Conservation (phyloP, 2,797 vertebrate genomes). For the Novumbra hubbsi region DNA sequence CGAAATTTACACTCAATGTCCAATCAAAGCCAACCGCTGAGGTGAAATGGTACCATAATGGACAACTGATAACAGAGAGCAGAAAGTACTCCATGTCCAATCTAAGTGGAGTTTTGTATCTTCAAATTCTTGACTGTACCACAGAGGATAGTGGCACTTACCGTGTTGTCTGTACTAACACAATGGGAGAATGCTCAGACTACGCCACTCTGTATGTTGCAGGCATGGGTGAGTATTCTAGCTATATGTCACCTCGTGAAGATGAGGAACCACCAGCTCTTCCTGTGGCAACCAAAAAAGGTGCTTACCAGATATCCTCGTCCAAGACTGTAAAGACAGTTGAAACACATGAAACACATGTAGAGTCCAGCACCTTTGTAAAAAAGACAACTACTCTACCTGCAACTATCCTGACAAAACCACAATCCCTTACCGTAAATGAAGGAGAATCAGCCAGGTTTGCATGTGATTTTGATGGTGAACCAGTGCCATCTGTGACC, state of each 20-base stretch:
- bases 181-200: constrained; percentile 94
- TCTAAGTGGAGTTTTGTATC: constrained; percentile 88
- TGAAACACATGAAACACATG: constrained; percentile 71
- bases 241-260: constrained; percentile 79
- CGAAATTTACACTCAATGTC: constrained; percentile 90
- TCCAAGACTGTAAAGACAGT: constrained; percentile 81
- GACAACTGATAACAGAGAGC: constrained; percentile 83
- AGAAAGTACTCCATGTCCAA: constrained; percentile 87
- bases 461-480: constrained; percentile 88
- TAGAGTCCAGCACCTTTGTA: constrained; percentile 71
- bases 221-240: constrained; percentile 80
- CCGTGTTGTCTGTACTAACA: constrained; percentile 87
- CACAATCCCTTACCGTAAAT: constrained; percentile 85
- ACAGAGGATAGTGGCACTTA: constrained; percentile 93
- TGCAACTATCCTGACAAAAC: constrained; percentile 87
- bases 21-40: constrained; percentile 91
- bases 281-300: constrained; percentile 86
- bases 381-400: constrained; percentile 59
- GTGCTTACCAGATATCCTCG: constrained; percentile 86
- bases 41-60: constrained; percentile 94
- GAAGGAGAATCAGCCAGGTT: constrained; percentile 88
- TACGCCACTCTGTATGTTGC: constrained; percentile 93
- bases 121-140: constrained; percentile 88
- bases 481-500: constrained; percentile 83
- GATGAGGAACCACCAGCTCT: constrained; percentile 89